Percentiles rank a stretch among this genome's conserved stretches.
phyloP scores from a whole-genome alignment of 2,797 vertebrate species.

The Synaphobranchus kaupii region DNA sequence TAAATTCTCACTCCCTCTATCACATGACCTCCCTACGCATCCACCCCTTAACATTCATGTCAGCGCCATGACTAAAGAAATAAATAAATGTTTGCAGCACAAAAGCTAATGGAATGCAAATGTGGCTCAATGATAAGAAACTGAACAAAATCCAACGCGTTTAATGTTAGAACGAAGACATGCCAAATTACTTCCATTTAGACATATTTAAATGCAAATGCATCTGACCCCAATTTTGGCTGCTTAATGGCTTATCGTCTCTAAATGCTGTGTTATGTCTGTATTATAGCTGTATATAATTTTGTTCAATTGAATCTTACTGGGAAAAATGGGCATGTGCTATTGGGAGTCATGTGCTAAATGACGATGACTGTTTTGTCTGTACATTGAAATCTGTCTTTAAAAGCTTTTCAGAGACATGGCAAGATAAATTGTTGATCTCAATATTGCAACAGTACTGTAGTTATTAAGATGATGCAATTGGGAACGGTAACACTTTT shows the following conservation, averaged over 20 bases:
- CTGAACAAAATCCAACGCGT: neutral
- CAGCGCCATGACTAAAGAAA: neutral
- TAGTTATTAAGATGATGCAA: neutral
- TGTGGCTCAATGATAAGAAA: neutral
- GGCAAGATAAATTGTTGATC: neutral
- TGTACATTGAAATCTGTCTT: neutral
- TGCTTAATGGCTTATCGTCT: neutral
- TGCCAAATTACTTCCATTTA: constrained; percentile 22
- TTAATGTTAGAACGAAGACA: constrained; percentile 2
- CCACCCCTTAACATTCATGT: neutral
- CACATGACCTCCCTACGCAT: neutral
- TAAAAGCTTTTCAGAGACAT: no score
- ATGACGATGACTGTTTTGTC: neutral
- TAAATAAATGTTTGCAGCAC: neutral
- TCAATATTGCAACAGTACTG: neutral
- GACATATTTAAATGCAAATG: constrained; percentile 18
- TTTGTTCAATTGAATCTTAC: no score
- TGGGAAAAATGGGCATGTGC: neutral
- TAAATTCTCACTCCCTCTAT: neutral
- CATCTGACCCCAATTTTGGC: neutral
- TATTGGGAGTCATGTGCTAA: neutral
- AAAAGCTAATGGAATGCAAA: constrained; percentile 18
- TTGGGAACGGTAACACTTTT: neutral
- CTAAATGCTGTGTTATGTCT: neutral
- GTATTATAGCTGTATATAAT: neutral